Conservation (phyloP, 2,797 vertebrate species). For the Neomorphus geoffroyi region DNA sequence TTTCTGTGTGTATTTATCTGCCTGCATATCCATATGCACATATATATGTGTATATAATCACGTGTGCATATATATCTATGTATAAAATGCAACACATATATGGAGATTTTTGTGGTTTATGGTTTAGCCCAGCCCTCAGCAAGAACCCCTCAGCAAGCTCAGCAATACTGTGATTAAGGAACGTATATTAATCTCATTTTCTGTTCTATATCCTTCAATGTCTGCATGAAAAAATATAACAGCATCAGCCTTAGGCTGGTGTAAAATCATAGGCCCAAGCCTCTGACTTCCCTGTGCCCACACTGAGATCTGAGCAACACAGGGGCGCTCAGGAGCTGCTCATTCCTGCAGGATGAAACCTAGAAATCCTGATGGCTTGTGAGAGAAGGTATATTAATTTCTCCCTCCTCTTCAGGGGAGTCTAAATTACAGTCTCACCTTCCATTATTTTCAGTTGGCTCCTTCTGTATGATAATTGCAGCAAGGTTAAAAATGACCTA, state of each 20-base stretch:
- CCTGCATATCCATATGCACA: not conserved
- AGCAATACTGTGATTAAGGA: not conserved
- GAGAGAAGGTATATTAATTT: not conserved
- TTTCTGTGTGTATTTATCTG: not conserved
- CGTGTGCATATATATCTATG: no score
- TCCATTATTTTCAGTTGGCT: constrained; percentile 36
- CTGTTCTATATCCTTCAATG: not conserved
- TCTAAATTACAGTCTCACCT: constrained; percentile 19
- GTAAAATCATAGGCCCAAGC: not conserved
- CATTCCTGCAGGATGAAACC: not conserved
- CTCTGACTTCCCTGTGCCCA: not conserved
- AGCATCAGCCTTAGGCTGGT: not conserved
- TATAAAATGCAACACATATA: not conserved
- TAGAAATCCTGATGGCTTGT: not conserved
- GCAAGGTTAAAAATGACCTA: constrained; percentile 54
- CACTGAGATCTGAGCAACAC: not conserved
- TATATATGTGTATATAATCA: not conserved
- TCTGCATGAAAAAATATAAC: not conserved
- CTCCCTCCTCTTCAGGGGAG: constrained; percentile 23
- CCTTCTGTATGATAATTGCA: constrained; percentile 39
- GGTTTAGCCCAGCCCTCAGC: not conserved
- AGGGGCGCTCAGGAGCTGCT: not conserved
- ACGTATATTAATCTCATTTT: not conserved
- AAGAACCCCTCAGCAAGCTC: not conserved
- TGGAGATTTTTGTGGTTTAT: not conserved